phyloP scores from a whole-genome alignment of 2,797 vertebrate genomes.

The Gallinago stenura region DNA sequence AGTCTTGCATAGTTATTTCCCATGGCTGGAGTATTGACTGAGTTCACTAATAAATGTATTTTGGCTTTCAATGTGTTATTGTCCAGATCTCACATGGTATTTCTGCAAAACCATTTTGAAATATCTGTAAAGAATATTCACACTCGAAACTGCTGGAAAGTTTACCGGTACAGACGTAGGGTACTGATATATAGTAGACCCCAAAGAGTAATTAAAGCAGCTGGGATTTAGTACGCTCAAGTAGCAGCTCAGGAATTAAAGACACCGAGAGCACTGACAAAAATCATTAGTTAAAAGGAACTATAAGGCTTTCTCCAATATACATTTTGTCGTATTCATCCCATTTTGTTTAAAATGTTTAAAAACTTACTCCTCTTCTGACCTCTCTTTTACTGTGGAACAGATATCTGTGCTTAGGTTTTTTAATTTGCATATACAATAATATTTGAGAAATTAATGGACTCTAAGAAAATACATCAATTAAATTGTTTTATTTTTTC shows the following conservation, averaged over 20 bases:
- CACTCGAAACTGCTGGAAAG: background rate
- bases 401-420: background rate
- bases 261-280: background rate
- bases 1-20: background rate
- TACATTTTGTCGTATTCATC: background rate
- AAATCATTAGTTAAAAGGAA: background rate
- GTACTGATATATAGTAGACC: background rate
- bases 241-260: background rate
- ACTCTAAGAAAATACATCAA: background rate
- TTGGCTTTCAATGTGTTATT: background rate
- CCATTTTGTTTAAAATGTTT: background rate
- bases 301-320: background rate
- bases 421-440: background rate
- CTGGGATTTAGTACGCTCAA: background rate
- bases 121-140: background rate
- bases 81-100: background rate
- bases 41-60: background rate
- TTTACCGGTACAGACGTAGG: background rate
- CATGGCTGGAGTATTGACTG: background rate
- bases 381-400: background rate
- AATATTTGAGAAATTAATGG: background rate
- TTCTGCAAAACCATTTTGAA: background rate
- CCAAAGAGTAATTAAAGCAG: background rate
- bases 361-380: background rate
- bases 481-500: conserved; percentile 13